Percentiles rank a stretch among this genome's conserved stretches.
Conservation (phyloP, 2,113 vertebrate genomes). For the Notothenia rossii region DNA sequence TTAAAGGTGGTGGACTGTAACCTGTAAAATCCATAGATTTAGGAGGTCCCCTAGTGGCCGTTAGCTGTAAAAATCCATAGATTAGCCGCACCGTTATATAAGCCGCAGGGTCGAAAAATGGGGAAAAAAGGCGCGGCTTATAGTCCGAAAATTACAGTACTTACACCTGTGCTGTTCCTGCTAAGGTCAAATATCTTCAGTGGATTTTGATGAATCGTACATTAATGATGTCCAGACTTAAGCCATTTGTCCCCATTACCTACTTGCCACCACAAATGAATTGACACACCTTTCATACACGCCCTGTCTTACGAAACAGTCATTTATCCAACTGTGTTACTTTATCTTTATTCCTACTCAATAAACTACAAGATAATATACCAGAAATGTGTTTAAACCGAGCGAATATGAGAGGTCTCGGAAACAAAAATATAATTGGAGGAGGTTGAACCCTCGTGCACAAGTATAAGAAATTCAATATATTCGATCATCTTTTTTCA, state of each 20-base stretch:
- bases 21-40: too few species aligned
- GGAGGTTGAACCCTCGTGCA: background rate
- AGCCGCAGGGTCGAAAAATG: too few species aligned
- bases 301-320: background rate
- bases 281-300: background rate
- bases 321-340: background rate
- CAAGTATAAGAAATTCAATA: too few species aligned
- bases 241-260: background rate
- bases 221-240: background rate
- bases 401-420: background rate
- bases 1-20: too few species aligned
- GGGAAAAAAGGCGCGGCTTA: too few species aligned
- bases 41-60: too few species aligned
- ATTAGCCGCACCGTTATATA: too few species aligned
- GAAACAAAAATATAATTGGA: background rate
- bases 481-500: background rate
- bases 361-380: background rate
- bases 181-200: background rate
- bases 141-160: too few species aligned
- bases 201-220: background rate
- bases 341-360: background rate
- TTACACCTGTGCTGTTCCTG: background rate
- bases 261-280: background rate
- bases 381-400: background rate
- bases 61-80: too few species aligned